These are phyloP conservation scores for Menidia menidia DNA, from an alignment of 2,797 vertebrate species.

Conservation along the genomic window DNA sequence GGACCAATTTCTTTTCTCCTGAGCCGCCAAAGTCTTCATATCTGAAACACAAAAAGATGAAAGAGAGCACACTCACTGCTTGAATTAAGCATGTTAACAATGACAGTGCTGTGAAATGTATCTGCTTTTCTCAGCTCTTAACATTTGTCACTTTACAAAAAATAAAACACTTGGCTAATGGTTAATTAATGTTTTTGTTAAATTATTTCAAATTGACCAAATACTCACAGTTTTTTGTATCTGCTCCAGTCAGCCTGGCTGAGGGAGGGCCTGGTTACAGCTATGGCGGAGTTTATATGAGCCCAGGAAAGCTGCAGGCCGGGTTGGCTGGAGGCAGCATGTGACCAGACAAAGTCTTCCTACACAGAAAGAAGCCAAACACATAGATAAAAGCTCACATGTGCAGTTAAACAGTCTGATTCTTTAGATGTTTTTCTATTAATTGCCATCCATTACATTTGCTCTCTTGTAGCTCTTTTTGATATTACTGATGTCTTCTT, in stretches of 20 bases:
- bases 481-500: conserved; percentile 82
- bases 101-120: too few relatives aligned
- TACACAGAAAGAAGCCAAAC: conserved; percentile 36
- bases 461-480: conserved; percentile 85
- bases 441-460: conserved; percentile 73
- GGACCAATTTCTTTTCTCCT: conserved; percentile 83
- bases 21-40: conserved; percentile 89
- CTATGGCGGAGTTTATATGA: conserved; percentile 87
- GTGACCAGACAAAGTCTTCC: conserved; percentile 61
- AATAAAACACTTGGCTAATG: conserved; percentile 7
- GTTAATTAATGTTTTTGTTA: conserved; percentile 19
- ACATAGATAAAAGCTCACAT: not conserved
- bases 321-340: conserved; percentile 74
- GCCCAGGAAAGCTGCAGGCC: conserved; percentile 81
- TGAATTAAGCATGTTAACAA: not conserved
- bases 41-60: too few relatives aligned
- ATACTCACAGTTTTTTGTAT: conserved; percentile 91
- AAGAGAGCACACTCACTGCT: not conserved
- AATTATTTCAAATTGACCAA: not conserved
- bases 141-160: conserved; percentile 15
- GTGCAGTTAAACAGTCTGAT: not conserved
- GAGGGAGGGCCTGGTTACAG: conserved; percentile 87
- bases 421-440: too few relatives aligned
- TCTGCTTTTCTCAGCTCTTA: conserved; percentile 2
- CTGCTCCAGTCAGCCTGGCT: conserved; percentile 89